Percentiles rank a stretch among this genome's conserved stretches.
phyloP scores from a whole-genome alignment of 2,888 invertebrate genomes.

The Aelia acuminata region DNA sequence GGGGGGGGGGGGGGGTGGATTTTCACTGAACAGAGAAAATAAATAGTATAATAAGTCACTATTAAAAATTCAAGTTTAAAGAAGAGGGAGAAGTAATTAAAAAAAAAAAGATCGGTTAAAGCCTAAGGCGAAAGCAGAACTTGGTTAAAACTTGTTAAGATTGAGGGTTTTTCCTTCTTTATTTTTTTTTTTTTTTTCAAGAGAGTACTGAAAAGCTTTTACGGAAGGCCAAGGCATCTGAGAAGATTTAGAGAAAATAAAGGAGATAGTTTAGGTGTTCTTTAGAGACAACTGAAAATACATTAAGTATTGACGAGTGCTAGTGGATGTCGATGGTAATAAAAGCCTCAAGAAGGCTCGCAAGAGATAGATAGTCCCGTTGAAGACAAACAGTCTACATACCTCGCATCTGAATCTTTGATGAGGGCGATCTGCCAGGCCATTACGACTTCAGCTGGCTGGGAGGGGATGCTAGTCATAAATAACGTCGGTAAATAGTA shows the following conservation, averaged over 20 bases:
- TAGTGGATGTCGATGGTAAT: neutral
- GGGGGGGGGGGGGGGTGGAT: too few species aligned
- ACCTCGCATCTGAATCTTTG: neutral
- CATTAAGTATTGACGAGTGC: neutral
- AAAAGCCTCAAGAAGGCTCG: neutral
- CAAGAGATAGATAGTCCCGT: neutral
- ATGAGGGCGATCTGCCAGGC: neutral
- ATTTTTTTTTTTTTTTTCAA: neutral
- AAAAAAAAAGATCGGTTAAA: neutral
- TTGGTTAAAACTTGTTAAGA: neutral
- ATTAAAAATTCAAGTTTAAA: too few species aligned
- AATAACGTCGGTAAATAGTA: constrained; percentile 25
- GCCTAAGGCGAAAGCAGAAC: neutral
- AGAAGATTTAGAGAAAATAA: constrained; percentile 8
- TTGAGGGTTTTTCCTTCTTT: neutral
- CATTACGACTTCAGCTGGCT: neutral
- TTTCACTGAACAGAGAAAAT: too few species aligned
- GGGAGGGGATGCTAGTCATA: neutral
- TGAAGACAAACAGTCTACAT: constrained; percentile 36
- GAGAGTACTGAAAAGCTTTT: neutral
- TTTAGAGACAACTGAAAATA: neutral
- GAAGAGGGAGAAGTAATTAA: neutral
- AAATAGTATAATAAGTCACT: too few species aligned
- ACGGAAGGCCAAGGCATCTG: neutral
- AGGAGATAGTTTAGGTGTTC: constrained; percentile 12